Base-by-base conservation (phyloP, 2,113 vertebrate genomes). In the Bucco capensis region DNA sequence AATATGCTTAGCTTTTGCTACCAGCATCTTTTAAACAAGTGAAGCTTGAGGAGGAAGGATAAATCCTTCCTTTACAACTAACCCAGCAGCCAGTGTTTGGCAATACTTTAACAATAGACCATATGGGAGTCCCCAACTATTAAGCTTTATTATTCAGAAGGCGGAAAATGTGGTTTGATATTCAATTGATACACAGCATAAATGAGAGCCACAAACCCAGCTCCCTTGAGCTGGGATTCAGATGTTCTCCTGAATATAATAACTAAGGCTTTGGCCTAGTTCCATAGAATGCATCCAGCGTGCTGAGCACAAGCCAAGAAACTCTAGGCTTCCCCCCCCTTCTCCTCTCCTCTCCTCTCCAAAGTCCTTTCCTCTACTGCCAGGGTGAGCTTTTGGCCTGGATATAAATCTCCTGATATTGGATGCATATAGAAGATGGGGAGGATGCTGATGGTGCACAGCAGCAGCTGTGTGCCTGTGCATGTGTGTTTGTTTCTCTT, bases 131-230 rank as follows among this genome's bases (percentile, higher is more conserved):
- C 95, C 89, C 94, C 93, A 95, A 95, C 90, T 96, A 95, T 95
- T 96, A 95, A 89, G 94, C 93, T 97, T 96, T 96, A 96, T 97
- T 96, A 96, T 96, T 96, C 92, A 96, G 95, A 94, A 96, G 95
- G 94, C 92, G 83, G 89, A 97, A 97, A 96, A 94, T 96, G 93
- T 83, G 85, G 94, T 93, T 95, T 96, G 91, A 96, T 96, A 97
- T 94, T 96, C 94, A 96, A 91, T 86, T 95, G 90, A 95, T 97
- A 95, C 88, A 92, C 88, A 89, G 92, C 94, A 88, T 92, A 97
- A 95, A 93, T 89, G 94, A 89, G 94, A 95, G 92, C 94, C 84
- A 44, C 95, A 96, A 95, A 90, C 92, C 88, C 91, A 27, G 69
- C 84, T 94, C 82, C 81, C 94, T 92, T 94, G 93, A 96, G 95